Percentiles rank a stretch among this genome's conserved stretches.
Evolutionary conservation across 2,113 vertebrate species (phyloP).

Genomic region (Callipepla squamata): DNA sequence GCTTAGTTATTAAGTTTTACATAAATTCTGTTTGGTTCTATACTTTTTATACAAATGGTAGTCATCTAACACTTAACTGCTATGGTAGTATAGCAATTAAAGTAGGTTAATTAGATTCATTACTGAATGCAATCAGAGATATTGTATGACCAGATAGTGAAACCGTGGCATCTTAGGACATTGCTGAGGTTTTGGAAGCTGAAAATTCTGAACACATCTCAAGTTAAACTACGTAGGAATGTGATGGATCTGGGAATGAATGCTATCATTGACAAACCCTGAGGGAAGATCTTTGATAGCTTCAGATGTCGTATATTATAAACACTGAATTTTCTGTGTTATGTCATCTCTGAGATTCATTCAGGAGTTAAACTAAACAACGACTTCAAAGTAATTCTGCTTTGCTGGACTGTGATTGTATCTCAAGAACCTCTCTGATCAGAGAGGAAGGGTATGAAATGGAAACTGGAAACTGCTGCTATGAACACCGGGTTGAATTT

Average conservation of each 20-base stretch:
- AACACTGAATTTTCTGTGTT: neutral
- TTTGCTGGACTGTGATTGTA: neutral
- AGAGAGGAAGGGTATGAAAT: neutral
- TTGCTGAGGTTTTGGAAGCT: neutral
- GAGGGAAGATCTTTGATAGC: neutral
- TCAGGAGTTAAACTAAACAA: neutral
- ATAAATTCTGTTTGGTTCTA: neutral
- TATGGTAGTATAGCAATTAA: neutral
- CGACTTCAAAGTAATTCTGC: neutral
- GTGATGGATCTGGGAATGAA: neutral
- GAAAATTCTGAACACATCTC: neutral
- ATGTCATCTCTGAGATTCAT: neutral
- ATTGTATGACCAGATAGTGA: neutral
- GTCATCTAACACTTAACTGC: neutral
- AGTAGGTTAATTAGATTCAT: neutral
- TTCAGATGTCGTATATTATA: neutral
- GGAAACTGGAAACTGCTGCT: neutral
- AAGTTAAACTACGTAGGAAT: neutral
- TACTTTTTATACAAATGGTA: neutral
- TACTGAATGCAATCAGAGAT: neutral
- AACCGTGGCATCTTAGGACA: neutral
- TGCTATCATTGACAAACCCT: neutral
- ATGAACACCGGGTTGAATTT: neutral
- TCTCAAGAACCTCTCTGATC: neutral
- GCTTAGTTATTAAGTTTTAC: neutral